Conservation (phyloP, 2,113 vertebrate species). For the Sardina pilchardus region DNA sequence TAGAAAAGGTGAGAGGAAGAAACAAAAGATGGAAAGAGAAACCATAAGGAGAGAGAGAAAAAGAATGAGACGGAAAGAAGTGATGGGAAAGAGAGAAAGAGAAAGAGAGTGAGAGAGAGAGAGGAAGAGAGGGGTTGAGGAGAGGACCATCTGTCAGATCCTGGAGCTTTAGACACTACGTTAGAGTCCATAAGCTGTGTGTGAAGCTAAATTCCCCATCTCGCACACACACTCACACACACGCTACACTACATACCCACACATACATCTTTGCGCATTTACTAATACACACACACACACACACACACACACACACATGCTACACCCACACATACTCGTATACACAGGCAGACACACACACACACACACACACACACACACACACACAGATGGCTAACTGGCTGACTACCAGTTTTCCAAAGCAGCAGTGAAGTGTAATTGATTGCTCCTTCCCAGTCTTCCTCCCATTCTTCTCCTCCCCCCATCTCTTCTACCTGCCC, state of each 20-base stretch:
- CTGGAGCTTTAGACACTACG: not conserved
- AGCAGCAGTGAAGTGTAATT: not conserved
- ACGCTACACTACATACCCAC: not conserved
- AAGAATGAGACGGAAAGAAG: not conserved
- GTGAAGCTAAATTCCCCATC: not conserved
- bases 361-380: conserved; percentile 13
- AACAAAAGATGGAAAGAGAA: not conserved
- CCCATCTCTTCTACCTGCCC: not conserved
- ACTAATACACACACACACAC: not conserved
- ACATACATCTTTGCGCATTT: not conserved
- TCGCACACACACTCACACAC: not conserved
- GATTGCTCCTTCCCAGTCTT: not conserved
- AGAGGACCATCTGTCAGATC: not conserved
- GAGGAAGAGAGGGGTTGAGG: not conserved
- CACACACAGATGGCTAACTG: not conserved
- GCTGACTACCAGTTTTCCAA: not conserved
- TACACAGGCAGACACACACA: not conserved
- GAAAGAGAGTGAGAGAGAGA: not conserved
- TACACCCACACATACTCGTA: not conserved
- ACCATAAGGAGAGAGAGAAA: not conserved
- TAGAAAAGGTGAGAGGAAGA: not conserved
- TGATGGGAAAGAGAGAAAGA: not conserved
- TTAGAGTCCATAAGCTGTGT: not conserved
- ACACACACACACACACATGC: not conserved
- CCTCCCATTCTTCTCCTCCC: not conserved